A percentile compares a stretch with the other conserved stretches of the same genome.
These are phyloP conservation scores for Scaeva pyrastri DNA, from an alignment of 2,888 invertebrate species.

Conservation along the genomic window DNA sequence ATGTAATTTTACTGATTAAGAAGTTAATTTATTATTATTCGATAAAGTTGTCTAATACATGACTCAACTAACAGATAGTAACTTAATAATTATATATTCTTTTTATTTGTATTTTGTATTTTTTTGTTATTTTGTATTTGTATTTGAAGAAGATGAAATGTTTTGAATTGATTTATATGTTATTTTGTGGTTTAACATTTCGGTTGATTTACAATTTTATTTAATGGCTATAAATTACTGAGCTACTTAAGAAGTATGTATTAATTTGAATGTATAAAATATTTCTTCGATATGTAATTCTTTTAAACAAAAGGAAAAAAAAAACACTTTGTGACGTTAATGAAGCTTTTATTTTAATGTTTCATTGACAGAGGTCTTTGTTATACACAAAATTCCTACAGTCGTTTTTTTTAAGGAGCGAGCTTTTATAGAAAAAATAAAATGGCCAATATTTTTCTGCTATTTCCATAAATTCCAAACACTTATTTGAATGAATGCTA, in stretches of 20 bases:
- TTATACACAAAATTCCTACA: too few species aligned
- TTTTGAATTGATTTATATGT: conserved; percentile 3
- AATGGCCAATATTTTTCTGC: too few species aligned
- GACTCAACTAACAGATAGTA: background rate
- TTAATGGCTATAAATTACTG: conserved; percentile 9
- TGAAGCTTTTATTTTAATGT: background rate
- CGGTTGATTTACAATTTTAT: conserved; percentile 16
- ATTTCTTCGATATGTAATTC: background rate
- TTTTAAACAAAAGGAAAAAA: background rate
- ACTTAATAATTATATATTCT: background rate
- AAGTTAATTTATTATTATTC: conserved; percentile 16
- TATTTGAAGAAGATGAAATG: conserved; percentile 19
- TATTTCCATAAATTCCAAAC: too few species aligned
- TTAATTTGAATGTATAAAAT: background rate
- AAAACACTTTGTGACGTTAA: background rate
- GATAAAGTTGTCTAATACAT: conserved; percentile 10
- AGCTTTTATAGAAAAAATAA: too few species aligned
- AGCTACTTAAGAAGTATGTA: conserved; percentile 20
- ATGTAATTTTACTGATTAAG: background rate
- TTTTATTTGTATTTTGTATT: too few species aligned
- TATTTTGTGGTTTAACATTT: conserved; percentile 28
- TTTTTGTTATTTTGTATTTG: too few species aligned
- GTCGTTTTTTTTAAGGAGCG: too few species aligned
- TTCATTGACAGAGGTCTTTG: too few species aligned
- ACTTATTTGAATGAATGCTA: too few species aligned